phyloP scores from a whole-genome alignment of 1,140 invertebrate genomes.

The Diachasma alloeum region DNA sequence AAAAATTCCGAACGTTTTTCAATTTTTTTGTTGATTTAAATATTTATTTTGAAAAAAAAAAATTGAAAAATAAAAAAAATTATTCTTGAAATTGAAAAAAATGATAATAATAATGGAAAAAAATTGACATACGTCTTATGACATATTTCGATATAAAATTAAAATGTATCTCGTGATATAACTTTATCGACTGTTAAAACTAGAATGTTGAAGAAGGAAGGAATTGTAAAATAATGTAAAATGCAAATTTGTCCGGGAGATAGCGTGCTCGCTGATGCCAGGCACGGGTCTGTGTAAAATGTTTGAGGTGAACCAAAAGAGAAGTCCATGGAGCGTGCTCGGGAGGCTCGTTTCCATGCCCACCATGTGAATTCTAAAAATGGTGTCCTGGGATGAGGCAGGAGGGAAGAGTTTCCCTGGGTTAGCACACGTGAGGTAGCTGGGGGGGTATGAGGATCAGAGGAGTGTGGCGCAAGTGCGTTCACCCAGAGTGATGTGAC shows the following conservation, averaged over 20 bases:
- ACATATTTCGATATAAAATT: not conserved
- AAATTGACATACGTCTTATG: not conserved
- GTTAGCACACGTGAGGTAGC: not conserved
- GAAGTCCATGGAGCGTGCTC: conserved; percentile 35
- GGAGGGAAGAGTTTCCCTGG: conserved; percentile 16
- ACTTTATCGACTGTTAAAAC: not conserved
- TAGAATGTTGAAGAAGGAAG: not conserved
- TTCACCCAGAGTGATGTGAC: not conserved
- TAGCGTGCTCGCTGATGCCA: conserved; percentile 46
- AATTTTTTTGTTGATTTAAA: no score
- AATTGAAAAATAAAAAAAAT: not conserved
- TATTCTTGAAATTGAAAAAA: no score
- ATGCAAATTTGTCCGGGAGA: conserved; percentile 18
- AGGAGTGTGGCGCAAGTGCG: not conserved
- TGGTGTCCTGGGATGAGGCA: conserved; percentile 15
- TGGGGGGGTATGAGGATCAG: not conserved
- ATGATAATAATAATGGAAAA: not conserved
- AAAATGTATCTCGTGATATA: not conserved
- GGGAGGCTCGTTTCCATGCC: conserved; percentile 36
- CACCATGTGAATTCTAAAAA: conserved; percentile 58
- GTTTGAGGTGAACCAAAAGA: conserved; percentile 41
- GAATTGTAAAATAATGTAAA: conserved; percentile 14
- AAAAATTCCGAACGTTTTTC: no score
- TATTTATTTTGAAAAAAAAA: no score
- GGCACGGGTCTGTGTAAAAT: conserved; percentile 54